These are phyloP conservation scores for Neogobius melanostomus DNA, from an alignment of 2,113 vertebrate species.

Conservation along the genomic window DNA sequence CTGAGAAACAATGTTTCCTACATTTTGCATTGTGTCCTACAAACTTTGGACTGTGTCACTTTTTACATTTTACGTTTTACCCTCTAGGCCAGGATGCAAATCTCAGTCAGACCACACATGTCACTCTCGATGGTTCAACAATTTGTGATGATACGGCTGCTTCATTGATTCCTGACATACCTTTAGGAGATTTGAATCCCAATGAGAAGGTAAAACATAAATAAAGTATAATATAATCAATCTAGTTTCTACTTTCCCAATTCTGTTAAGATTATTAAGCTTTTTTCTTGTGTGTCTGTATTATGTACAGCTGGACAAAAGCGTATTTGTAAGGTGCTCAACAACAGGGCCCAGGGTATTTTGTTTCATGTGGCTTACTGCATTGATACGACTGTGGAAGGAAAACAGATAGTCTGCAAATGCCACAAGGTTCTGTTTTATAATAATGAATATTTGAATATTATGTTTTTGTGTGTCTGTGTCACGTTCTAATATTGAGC, in stretches of 20 bases:
- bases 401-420: constrained; percentile 89
- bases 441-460: not conserved
- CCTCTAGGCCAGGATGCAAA: constrained; percentile 93
- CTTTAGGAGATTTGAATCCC: constrained; percentile 86
- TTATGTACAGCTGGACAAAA: constrained; percentile 82
- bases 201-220: constrained; percentile 82
- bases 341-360: constrained; percentile 90
- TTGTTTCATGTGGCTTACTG: constrained; percentile 92
- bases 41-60: not conserved
- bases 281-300: not conserved
- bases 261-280: not conserved
- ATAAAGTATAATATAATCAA: not conserved
- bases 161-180: constrained; percentile 87
- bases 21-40: not conserved
- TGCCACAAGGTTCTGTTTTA: constrained; percentile 86
- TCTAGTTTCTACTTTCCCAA: not conserved
- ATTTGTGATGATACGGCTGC: constrained; percentile 89
- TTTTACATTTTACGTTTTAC: not conserved
- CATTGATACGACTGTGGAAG: constrained; percentile 84
- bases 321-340: constrained; percentile 84
- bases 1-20: not conserved
- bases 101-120: constrained; percentile 91
- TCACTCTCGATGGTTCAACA: constrained; percentile 82
- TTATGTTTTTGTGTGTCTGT: not conserved
- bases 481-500: not conserved